Base-by-base conservation (phyloP, 2,888 invertebrate species). In the Zelleria hepariella region DNA sequence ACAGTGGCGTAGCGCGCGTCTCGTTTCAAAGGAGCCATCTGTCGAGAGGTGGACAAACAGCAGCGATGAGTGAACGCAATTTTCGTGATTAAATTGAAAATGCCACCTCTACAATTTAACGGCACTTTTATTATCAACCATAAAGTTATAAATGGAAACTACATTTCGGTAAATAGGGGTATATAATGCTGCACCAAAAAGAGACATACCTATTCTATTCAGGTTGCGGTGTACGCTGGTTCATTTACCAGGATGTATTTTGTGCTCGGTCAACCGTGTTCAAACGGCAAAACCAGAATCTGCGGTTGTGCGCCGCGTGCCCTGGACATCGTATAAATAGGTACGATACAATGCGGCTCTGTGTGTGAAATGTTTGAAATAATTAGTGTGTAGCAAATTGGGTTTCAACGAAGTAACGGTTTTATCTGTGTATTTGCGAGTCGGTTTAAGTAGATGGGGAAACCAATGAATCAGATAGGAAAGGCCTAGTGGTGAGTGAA, bases 1-100 rank as follows among this genome's bases (percentile, higher is more conserved):
- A 58, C 27, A 58, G 52, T 52, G 25, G 32, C 32, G 54, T 27
- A 53, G 55, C 55, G 10, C 53, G 42, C 32, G 79, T 82, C 74
- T 74, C 71, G 80, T 82, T 78, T 82, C 86, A 88, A 86, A 86
- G 82, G 84, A 77, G 68, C 72, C 77, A 59, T 75, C 74, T 77
- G 73, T 77, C 68, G 78, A 85, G 85, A 79, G 83, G 75, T 78
- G 77, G 77, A 82, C 86, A 82, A 83, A 82, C 80, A 58, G 15
- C 42, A 26, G 15, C 42, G 49, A n/a, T 25, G 78, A 77, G 76
- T 71, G 78, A 80, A 86, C 86, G 47, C 51, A 25, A 42, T 87
- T 83, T 80, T 82, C 73, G 83, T 88, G 86, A 88, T 88, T 87
- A 88, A 88, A 86, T 74, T 75, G 77, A 76, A 77, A 86, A 80